Evolutionary conservation across 2,888 invertebrate genomes (phyloP).

Genomic region (Plebejus melissa): DNA sequence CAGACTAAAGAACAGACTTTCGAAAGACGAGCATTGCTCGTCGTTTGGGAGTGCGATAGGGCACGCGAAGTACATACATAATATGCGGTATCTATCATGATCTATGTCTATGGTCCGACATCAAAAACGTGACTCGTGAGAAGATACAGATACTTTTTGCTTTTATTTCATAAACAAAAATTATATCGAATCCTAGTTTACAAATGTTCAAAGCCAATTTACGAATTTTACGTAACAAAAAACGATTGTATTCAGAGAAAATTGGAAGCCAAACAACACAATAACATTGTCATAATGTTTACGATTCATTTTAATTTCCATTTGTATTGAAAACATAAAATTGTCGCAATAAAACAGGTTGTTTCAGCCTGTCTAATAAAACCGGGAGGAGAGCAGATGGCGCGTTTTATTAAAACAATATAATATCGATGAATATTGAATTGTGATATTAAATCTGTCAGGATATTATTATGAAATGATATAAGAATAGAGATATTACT

Average conservation of each 20-base stretch:
- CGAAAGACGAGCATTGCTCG: no score
- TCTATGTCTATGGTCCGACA: no score
- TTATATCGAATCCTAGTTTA: no score
- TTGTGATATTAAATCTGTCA: not conserved
- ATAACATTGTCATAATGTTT: not conserved
- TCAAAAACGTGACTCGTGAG: no score
- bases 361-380: not conserved
- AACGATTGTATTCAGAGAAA: not conserved
- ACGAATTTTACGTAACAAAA: not conserved
- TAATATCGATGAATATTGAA: not conserved
- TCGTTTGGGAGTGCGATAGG: no score
- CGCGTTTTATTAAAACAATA: not conserved
- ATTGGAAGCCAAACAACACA: not conserved
- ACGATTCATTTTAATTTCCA: not conserved
- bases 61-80: no score
- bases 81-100: no score
- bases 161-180: no score
- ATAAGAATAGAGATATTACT: no score
- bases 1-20: no score
- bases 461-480: not conserved
- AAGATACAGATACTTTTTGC: no score
- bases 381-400: not conserved
- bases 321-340: conserved; percentile 2
- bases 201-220: no score
- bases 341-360: not conserved